phyloP scores from a whole-genome alignment of 2,113 vertebrate species.

The Dipodomys spectabilis region DNA sequence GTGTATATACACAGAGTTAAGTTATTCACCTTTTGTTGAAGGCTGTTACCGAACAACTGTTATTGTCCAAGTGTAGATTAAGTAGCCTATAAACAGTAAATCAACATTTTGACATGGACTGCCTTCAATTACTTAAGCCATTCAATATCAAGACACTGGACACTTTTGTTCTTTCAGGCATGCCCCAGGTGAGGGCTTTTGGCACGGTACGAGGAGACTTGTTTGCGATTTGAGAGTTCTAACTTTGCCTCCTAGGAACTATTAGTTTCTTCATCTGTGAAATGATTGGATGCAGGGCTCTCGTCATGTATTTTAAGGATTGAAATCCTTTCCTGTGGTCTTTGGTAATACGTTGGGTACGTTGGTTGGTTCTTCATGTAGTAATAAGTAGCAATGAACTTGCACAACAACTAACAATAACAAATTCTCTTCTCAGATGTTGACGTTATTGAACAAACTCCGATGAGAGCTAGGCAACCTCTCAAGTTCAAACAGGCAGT shows the following conservation, averaged over 20 bases:
- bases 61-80: background rate
- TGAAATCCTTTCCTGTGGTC: background rate
- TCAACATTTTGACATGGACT: background rate
- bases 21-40: slow-evolving; percentile 54
- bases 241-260: background rate
- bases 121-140: background rate
- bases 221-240: background rate
- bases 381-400: background rate
- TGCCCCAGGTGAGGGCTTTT: background rate
- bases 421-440: background rate
- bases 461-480: background rate
- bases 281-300: background rate
- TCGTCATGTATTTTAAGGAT: too few relatives aligned
- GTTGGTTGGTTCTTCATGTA: background rate
- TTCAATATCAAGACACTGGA: background rate
- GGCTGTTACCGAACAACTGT: slow-evolving; percentile 26
- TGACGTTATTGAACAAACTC: background rate
- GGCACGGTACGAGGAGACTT: background rate
- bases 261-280: slow-evolving; percentile 36
- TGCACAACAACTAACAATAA: background rate
- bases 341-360: background rate
- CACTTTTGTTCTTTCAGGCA: background rate
- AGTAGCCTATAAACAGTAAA: background rate
- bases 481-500: background rate
- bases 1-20: background rate